phyloP scores from a whole-genome alignment of 2,888 invertebrate species.

The Crepidodera aurea region DNA sequence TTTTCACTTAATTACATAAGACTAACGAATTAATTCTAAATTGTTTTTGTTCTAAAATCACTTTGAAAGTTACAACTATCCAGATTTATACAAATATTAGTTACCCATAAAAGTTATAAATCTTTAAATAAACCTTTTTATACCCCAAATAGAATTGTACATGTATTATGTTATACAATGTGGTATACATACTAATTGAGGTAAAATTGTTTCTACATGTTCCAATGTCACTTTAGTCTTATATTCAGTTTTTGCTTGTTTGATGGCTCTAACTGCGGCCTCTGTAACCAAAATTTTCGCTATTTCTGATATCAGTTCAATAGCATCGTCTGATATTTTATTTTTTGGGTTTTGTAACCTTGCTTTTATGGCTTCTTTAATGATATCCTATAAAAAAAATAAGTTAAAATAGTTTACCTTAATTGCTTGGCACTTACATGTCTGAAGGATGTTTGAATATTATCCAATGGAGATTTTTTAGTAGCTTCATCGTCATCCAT shows the following conservation, averaged over 20 bases:
- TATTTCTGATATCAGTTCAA: conserved; percentile 65
- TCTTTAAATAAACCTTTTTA: too few species aligned
- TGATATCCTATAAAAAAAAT: conserved; percentile 60
- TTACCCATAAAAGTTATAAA: too few species aligned
- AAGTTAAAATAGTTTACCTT: neutral
- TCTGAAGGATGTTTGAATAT: conserved; percentile 18
- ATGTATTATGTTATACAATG: too few species aligned
- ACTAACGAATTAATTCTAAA: too few species aligned
- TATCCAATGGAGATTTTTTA: conserved; percentile 2
- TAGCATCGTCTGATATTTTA: conserved; percentile 65
- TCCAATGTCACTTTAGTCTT: conserved; percentile 63
- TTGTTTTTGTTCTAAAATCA: too few species aligned
- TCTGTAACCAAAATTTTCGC: conserved; percentile 66
- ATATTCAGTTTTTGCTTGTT: conserved; percentile 63
- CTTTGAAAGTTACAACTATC: too few species aligned
- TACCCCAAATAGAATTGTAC: too few species aligned
- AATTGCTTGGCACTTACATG: conserved; percentile 24
- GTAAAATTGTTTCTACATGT: conserved; percentile 66
- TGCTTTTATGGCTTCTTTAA: conserved; percentile 65
- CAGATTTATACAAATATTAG: too few species aligned
- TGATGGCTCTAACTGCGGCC: conserved; percentile 65
- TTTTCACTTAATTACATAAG: too few species aligned
- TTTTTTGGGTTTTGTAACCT: conserved; percentile 66
- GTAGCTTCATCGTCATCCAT: conserved; percentile 3
- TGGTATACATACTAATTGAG: conserved; percentile 65